phyloP scores from a whole-genome alignment of 2,888 invertebrate genomes.

The Helicoverpa assulta region DNA sequence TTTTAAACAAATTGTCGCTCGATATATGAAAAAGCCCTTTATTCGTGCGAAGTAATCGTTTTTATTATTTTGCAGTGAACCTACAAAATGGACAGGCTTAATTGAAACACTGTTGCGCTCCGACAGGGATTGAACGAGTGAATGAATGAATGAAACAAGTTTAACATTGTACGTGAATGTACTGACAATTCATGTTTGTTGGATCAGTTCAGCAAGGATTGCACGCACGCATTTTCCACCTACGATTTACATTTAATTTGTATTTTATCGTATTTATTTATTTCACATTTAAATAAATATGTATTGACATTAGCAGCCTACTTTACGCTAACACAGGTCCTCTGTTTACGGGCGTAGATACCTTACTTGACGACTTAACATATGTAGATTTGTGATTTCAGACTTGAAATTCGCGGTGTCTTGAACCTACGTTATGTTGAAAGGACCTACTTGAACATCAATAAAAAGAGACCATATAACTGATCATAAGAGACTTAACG shows the following conservation, averaged over 20 bases:
- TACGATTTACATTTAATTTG: not conserved
- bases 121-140: constrained; percentile 33
- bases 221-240: not conserved
- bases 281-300: too few species aligned
- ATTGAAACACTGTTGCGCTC: constrained; percentile 58
- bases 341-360: too few species aligned
- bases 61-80: constrained; percentile 52
- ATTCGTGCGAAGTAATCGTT: constrained; percentile 40
- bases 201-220: constrained; percentile 27
- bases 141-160: constrained; percentile 46
- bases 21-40: constrained; percentile 36
- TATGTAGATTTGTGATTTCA: too few species aligned
- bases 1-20: constrained; percentile 57
- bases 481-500: too few species aligned
- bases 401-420: too few species aligned
- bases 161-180: constrained; percentile 44
- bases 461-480: too few species aligned
- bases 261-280: too few species aligned
- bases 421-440: too few species aligned
- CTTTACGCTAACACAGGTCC: too few species aligned
- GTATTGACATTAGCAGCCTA: too few species aligned
- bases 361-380: too few species aligned
- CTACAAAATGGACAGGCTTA: constrained; percentile 51
- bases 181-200: constrained; percentile 33
- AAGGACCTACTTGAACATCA: too few species aligned